These are phyloP conservation scores for Otus sunia DNA, from an alignment of 2,113 vertebrate species.

Conservation along the genomic window DNA sequence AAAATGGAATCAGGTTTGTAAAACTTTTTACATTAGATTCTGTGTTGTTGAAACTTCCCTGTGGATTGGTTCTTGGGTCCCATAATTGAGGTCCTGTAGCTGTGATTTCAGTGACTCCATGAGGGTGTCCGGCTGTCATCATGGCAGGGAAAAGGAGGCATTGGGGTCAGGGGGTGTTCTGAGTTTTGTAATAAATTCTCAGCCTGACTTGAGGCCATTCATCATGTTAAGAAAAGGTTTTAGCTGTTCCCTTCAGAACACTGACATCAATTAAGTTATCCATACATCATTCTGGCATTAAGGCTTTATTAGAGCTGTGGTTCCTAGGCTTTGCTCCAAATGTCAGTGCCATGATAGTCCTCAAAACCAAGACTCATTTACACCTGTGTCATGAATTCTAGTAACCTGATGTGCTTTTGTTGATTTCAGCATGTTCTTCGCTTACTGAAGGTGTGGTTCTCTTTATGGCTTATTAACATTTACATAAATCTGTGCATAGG, in stretches of 20 bases:
- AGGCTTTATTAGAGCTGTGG: neutral
- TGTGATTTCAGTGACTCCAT: neutral
- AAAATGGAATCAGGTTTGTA: neutral
- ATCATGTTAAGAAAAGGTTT: slow-evolving; percentile 9
- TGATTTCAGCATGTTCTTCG: neutral
- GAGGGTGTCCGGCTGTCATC: neutral
- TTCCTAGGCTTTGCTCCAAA: neutral
- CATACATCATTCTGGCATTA: neutral
- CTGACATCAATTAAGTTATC: neutral
- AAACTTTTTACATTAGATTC: neutral
- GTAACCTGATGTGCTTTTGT: neutral
- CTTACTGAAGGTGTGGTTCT: neutral
- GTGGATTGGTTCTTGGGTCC: neutral
- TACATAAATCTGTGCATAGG: neutral
- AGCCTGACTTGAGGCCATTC: neutral
- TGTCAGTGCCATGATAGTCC: neutral
- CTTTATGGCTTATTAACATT: neutral
- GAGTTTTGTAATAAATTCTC: neutral
- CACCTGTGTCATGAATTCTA: neutral
- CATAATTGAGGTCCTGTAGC: neutral
- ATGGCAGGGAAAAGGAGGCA: neutral
- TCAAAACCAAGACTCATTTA: neutral
- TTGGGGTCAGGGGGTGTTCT: neutral
- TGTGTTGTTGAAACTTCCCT: neutral
- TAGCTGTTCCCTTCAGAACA: slow-evolving; percentile 11